phyloP scores from a whole-genome alignment of 2,888 invertebrate genomes.

The Tetranychus piercei region DNA sequence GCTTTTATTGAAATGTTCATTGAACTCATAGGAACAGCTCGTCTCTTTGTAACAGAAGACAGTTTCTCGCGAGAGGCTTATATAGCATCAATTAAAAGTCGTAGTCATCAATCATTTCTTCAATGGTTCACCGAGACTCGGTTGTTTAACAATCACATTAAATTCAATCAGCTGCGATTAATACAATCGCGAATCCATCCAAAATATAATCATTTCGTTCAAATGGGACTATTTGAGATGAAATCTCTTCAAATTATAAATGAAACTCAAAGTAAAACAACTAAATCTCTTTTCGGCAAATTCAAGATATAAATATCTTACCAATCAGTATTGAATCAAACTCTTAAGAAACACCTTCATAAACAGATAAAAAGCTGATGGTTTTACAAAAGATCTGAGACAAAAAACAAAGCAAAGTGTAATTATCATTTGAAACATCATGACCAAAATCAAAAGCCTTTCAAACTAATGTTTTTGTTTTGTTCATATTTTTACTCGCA shows the following conservation, averaged over 20 bases:
- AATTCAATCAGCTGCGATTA: constrained; percentile 28
- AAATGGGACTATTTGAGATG: constrained; percentile 10
- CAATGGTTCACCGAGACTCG: constrained; percentile 74
- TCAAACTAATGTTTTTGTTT: too few relatives aligned
- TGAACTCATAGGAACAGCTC: constrained; percentile 43
- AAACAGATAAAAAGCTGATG: background rate
- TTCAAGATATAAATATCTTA: background rate
- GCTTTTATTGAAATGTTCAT: constrained; percentile 60
- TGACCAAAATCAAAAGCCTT: too few relatives aligned
- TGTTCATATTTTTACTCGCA: too few relatives aligned
- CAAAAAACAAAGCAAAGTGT: too few relatives aligned
- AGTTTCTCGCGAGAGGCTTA: background rate
- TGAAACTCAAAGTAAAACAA: background rate
- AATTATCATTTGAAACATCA: too few relatives aligned
- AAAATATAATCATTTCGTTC: constrained; percentile 1
- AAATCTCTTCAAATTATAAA: constrained; percentile 1
- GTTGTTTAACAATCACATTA: constrained; percentile 58
- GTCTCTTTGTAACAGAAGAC: background rate
- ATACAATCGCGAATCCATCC: constrained; percentile 7
- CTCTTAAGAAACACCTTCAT: background rate
- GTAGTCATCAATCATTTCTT: constrained; percentile 51
- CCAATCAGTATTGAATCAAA: too few relatives aligned
- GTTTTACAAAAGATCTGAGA: background rate
- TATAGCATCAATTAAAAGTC: background rate
- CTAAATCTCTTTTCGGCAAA: background rate